phyloP scores from a whole-genome alignment of 92 coral and sea anemone species.

The Umimayanthus kanabou region DNA sequence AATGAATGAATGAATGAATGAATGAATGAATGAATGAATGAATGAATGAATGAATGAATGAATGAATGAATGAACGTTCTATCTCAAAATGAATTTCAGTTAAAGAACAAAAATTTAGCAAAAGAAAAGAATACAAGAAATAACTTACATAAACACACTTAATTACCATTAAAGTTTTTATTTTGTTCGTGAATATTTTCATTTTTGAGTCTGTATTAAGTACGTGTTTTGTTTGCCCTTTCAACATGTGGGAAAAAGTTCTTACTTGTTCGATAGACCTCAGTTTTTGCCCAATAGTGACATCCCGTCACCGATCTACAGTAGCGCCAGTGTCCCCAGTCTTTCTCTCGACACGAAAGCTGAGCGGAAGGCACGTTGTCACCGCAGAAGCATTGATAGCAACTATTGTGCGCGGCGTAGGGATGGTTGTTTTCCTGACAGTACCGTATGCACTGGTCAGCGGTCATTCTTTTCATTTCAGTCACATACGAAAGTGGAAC shows the following conservation, averaged over 20 bases:
- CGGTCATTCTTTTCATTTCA: constrained; percentile 31
- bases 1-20: too few relatives aligned
- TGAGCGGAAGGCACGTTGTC: background rate
- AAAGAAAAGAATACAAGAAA: too few relatives aligned
- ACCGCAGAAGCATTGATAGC: constrained; percentile 56
- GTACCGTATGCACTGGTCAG: constrained; percentile 53
- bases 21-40: too few relatives aligned
- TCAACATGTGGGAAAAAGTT: background rate
- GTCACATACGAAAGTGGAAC: constrained; percentile 41
- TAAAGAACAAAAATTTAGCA: too few relatives aligned
- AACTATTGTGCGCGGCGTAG: constrained; percentile 61
- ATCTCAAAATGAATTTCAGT: too few relatives aligned
- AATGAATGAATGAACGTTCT: too few relatives aligned
- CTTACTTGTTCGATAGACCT: constrained; percentile 37
- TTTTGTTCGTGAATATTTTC: too few relatives aligned
- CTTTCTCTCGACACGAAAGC: background rate
- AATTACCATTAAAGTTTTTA: too few relatives aligned
- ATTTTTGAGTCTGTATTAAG: too few relatives aligned
- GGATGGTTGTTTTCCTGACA: constrained; percentile 59
- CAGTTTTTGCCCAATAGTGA: background rate
- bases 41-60: too few relatives aligned
- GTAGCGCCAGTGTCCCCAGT: background rate
- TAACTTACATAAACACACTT: too few relatives aligned
- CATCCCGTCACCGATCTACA: background rate
- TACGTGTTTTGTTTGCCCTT: background rate